Evolutionary conservation across 2,888 invertebrate species (phyloP).

Genomic region (Dasysyrphus albostriatus): DNA sequence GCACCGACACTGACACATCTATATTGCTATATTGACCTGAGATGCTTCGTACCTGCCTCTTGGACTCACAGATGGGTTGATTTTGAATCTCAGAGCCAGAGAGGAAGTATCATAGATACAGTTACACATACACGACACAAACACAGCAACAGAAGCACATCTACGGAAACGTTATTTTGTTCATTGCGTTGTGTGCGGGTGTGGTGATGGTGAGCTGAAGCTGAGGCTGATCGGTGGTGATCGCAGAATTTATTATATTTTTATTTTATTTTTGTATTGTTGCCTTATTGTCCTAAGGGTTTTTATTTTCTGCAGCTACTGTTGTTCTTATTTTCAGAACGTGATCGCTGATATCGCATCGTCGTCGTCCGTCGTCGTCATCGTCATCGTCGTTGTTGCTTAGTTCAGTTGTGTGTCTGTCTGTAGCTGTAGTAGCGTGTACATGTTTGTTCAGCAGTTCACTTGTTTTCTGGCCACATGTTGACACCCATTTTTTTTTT

Average conservation of each 20-base stretch:
- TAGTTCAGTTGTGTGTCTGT: neutral
- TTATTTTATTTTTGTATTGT: neutral
- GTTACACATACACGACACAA: neutral
- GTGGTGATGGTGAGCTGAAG: neutral
- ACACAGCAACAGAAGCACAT: neutral
- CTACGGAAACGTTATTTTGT: neutral
- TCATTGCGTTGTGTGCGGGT: neutral
- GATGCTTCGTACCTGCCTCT: slow-evolving; percentile 1
- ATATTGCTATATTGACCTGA: neutral
- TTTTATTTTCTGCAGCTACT: slow-evolving; percentile 43
- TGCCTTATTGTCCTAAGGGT: slow-evolving; percentile 13
- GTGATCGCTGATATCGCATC: slow-evolving; percentile 27
- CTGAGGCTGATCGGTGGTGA: neutral
- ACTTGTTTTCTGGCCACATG: slow-evolving; percentile 54
- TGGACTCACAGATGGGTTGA: slow-evolving; percentile 11
- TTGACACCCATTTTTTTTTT: slow-evolving; percentile 68
- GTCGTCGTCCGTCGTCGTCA: neutral
- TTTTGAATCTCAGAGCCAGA: neutral
- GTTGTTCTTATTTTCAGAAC: slow-evolving; percentile 51
- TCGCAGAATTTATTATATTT: slow-evolving; percentile 35
- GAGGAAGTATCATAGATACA: neutral
- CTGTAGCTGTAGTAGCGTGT: slow-evolving; percentile 18
- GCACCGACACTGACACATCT: neutral
- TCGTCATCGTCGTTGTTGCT: neutral
- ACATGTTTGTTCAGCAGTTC: slow-evolving; percentile 52